Percentiles rank a stretch among this genome's conserved stretches.
Conservation (phyloP, 1,140 invertebrate species). For the Cyclargus thomasi region DNA sequence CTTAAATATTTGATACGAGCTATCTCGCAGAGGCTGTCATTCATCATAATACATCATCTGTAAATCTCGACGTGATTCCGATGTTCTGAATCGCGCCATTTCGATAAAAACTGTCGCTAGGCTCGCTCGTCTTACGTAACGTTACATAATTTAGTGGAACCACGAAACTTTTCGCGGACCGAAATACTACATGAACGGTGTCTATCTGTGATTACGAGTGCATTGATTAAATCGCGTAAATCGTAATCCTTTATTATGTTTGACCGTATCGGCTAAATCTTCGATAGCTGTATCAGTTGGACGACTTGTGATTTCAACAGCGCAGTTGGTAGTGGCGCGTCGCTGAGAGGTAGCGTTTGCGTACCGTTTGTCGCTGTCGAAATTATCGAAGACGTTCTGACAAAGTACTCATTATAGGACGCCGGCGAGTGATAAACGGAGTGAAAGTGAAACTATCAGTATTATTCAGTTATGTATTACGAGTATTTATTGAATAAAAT, state of each 20-base stretch:
- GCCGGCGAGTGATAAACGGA: slow-evolving; percentile 21
- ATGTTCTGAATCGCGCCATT: slow-evolving; percentile 44
- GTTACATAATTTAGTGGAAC: slow-evolving; percentile 23
- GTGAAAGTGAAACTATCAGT: slow-evolving; percentile 37
- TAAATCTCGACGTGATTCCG: slow-evolving; percentile 47
- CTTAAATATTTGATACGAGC: slow-evolving; percentile 40
- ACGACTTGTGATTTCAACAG: neutral
- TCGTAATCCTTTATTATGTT: slow-evolving; percentile 26
- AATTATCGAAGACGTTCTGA: neutral
- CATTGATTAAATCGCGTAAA: slow-evolving; percentile 44
- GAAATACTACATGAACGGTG: slow-evolving; percentile 4
- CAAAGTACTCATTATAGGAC: neutral
- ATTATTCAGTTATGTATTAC: slow-evolving; percentile 47
- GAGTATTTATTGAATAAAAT: slow-evolving; percentile 30
- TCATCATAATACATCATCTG: slow-evolving; percentile 65
- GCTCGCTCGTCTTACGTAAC: slow-evolving; percentile 26
- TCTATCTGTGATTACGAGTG: slow-evolving; percentile 32
- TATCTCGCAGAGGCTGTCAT: slow-evolving; percentile 53
- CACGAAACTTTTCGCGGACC: neutral
- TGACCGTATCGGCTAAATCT: neutral
- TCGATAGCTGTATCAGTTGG: slow-evolving; percentile 13
- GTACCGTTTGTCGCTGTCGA: neutral
- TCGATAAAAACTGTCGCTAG: slow-evolving; percentile 38
- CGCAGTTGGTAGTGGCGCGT: too few species aligned
- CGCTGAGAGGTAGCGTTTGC: too few species aligned